phyloP scores from a whole-genome alignment of 2,113 vertebrate genomes.

The Pyrgilauda ruficollis region DNA sequence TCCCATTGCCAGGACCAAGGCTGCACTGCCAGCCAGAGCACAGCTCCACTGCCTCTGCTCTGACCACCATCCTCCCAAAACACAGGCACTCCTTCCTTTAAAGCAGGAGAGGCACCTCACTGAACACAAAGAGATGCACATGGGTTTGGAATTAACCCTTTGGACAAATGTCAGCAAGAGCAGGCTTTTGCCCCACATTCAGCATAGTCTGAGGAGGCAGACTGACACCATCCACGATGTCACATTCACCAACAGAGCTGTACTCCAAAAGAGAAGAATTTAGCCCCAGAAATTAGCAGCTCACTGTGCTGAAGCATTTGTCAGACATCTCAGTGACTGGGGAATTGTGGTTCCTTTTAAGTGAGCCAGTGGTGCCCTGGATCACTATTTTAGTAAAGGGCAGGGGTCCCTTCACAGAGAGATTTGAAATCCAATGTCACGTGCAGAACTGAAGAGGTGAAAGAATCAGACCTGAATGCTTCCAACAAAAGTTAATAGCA shows the following conservation, averaged over 20 bases:
- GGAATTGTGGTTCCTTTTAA: not conserved
- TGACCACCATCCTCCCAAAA: not conserved
- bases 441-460: not conserved
- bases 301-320: not conserved
- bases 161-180: not conserved
- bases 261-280: not conserved
- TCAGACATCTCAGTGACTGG: rapidly evolving
- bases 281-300: not conserved
- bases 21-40: not conserved
- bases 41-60: not conserved
- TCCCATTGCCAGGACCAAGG: rapidly evolving
- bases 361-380: not conserved
- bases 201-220: not conserved
- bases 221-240: not conserved
- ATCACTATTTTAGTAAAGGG: not conserved
- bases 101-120: not conserved
- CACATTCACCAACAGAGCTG: not conserved
- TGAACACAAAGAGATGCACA: not conserved
- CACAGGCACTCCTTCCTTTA: not conserved
- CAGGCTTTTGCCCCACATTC: not conserved
- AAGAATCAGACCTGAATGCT: not conserved
- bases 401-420: not conserved
- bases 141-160: not conserved
- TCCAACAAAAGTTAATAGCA: not conserved
- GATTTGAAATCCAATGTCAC: not conserved